These are phyloP conservation scores for Anaspis maculata DNA, from an alignment of 2,888 invertebrate species.

Conservation along the genomic window DNA sequence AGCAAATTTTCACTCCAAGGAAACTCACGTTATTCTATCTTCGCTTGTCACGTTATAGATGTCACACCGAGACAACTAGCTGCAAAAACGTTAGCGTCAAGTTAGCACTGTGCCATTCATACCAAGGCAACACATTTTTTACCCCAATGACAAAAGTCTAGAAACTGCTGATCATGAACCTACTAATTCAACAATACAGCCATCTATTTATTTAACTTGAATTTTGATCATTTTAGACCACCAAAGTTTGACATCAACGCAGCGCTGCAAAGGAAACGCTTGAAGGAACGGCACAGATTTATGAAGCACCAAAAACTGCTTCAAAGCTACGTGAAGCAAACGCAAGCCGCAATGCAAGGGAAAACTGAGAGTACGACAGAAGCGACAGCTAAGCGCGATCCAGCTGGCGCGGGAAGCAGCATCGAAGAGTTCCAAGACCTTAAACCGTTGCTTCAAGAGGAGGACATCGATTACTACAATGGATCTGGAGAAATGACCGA, in stretches of 20 bases:
- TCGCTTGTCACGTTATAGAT: no score
- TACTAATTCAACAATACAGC: no score
- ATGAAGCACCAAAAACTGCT: conserved; percentile 32
- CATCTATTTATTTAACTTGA: no score
- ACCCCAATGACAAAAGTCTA: no score
- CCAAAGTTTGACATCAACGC: conserved; percentile 53
- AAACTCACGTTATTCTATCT: no score
- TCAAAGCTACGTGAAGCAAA: conserved; percentile 26
- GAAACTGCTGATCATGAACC: no score
- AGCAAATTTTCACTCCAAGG: no score
- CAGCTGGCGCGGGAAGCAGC: conserved; percentile 4
- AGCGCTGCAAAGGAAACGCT: conserved; percentile 49
- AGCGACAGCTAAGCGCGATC: conserved; percentile 3
- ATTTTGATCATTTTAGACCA: conserved; percentile 38
- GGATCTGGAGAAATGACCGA: conserved; percentile 30
- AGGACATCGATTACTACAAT: conserved; percentile 24
- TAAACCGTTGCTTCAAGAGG: conserved; percentile 10
- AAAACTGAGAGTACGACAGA: conserved; percentile 6
- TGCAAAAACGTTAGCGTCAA: no score
- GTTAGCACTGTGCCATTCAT: no score
- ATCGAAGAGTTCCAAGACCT: conserved; percentile 25
- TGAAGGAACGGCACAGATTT: conserved; percentile 41
- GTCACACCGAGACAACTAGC: no score
- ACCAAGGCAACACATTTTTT: no score
- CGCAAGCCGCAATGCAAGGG: conserved; percentile 18